Base-by-base conservation (phyloP, 2,888 invertebrate genomes). In the Metacarcinus magister region DNA sequence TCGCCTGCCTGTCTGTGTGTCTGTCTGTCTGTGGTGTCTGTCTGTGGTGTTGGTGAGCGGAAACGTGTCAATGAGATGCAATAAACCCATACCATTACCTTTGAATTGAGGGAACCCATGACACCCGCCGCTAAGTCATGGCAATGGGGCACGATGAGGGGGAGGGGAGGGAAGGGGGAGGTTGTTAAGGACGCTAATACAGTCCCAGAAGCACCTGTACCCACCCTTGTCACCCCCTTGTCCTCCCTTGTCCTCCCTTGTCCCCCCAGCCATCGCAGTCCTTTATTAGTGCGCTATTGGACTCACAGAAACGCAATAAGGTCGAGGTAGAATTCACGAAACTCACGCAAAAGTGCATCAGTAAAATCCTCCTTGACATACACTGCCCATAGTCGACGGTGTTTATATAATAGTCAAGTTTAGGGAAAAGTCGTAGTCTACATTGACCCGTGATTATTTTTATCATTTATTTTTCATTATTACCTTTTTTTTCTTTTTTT, bases 321-420 rank as follows among this genome's bases (percentile, higher is more conserved):
- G 32, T 82, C 82, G 82, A 28, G 0, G 32, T 32, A 82, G 32
- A 82, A 82, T 10, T 82, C 82, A 32, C 82, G 32, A 10, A 28
- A 32, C 82, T 82, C 82, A 82, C 82, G 82, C 82, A 82, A 82
- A 82, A 82, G 28, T 82, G 82, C 82, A 28, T 23, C 82, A 28
- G 28, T 5, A 28, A 28, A 82, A 82, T 2, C 82, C 82, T n/a
- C n/a, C 28, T 82, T 82, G 5, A 82, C 82, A 82, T 82, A 32
- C 32, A 32, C 28, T 0, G 82, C 82, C 82, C 82, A 82, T 82
- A 82, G 82, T 28, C 32, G 82, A 5, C 82, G 82, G 28, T n/a
- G 67, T 7, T 2, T 5, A 75, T 10, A 32, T 5, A 82, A 32
- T n/a, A 67, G 67, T n/a, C 5, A 13, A 82, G 82, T 28, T 82